phyloP scores from a whole-genome alignment of 2,797 vertebrate genomes.

The Lates japonicus region DNA sequence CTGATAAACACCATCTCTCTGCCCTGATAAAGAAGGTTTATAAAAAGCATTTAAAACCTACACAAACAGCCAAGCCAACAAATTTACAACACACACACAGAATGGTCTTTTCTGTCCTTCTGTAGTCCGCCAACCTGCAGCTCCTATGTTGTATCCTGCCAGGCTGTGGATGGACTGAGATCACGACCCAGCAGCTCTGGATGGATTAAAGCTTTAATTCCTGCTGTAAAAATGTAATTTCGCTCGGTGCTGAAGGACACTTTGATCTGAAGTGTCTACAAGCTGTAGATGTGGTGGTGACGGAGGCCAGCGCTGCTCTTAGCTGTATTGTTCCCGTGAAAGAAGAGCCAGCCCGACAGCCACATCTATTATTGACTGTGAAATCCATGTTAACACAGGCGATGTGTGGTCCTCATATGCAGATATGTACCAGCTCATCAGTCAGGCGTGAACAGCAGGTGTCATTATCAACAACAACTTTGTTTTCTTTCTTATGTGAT shows the following conservation, averaged over 20 bases:
- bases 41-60: background rate
- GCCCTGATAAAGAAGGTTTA: too few species aligned
- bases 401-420: too few species aligned
- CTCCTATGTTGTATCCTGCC: constrained; percentile 8
- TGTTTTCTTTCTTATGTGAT: too few species aligned
- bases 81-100: background rate
- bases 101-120: background rate
- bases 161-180: constrained; percentile 10
- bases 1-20: too few species aligned
- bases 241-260: background rate
- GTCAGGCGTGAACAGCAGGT: too few species aligned
- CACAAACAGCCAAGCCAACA: background rate
- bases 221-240: constrained; percentile 8
- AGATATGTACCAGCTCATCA: too few species aligned
- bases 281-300: background rate
- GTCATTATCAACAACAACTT: too few species aligned
- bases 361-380: too few species aligned
- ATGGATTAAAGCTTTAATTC: constrained; percentile 12
- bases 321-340: background rate
- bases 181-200: constrained; percentile 21
- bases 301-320: background rate
- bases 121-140: background rate
- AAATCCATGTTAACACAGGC: too few species aligned
- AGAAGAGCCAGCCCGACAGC: too few species aligned
- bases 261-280: background rate